Percentiles rank a stretch among this genome's conserved stretches.
Conservation (phyloP, 2,797 vertebrate species). For the Phrynocephalus forsythii region DNA sequence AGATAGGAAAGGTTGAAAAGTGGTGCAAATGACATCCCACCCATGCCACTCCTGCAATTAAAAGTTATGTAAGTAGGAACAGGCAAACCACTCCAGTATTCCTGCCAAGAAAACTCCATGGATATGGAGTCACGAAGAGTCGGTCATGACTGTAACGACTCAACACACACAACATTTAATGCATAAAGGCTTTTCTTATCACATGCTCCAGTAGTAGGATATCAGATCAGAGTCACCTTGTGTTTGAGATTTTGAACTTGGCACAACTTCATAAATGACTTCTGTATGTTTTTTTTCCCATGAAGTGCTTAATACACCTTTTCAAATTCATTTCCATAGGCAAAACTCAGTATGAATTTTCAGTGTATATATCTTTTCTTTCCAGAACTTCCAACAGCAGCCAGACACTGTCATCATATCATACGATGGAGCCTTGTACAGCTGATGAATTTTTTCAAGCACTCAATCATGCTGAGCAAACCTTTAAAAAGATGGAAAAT, state of each 20-base stretch:
- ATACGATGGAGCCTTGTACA: slow-evolving; percentile 93
- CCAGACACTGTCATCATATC: slow-evolving; percentile 88
- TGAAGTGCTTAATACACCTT: not conserved
- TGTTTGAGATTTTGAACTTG: not conserved
- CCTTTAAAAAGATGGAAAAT: slow-evolving; percentile 97
- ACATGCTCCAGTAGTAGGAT: not conserved
- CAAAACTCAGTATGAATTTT: slow-evolving; percentile 35
- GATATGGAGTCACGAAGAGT: no score
- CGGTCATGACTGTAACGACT: no score
- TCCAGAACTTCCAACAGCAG: slow-evolving; percentile 92
- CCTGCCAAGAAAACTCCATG: no score
- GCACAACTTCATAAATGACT: no score
- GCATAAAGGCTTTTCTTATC: not conserved
- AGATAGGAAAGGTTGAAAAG: no score
- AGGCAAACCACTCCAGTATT: no score
- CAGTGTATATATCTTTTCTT: slow-evolving; percentile 44
- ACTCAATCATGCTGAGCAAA: slow-evolving; percentile 92
- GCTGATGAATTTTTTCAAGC: slow-evolving; percentile 96
- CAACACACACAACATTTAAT: no score
- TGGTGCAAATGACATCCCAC: no score
- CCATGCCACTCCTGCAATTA: no score
- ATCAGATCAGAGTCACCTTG: not conserved
- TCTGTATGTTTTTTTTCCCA: not conserved
- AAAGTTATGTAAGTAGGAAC: no score
- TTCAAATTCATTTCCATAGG: not conserved